These are phyloP conservation scores for Anneissia japonica DNA, from an alignment of 35 echinoderm and acorn worm species.

Conservation along the genomic window DNA sequence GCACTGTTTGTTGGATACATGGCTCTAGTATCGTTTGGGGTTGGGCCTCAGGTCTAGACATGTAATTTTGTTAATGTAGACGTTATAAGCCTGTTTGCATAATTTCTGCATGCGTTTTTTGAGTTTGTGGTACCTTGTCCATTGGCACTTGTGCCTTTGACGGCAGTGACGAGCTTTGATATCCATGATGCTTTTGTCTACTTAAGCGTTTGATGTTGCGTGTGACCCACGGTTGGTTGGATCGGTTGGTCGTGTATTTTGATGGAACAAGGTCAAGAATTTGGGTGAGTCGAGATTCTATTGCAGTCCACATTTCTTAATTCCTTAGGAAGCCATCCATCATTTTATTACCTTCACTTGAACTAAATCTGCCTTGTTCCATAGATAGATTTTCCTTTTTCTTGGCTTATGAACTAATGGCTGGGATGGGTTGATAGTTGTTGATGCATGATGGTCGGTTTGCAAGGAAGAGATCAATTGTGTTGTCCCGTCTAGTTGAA, in stretches of 20 bases:
- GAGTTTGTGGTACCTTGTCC: neutral
- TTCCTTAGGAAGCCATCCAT: neutral
- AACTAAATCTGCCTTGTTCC: neutral
- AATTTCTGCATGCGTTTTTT: neutral
- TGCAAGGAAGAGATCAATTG: constrained; percentile 34
- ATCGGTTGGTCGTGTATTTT: no score
- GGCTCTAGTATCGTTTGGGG: constrained; percentile 23
- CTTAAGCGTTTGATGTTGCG: constrained; percentile 21
- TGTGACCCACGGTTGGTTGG: constrained; percentile 16
- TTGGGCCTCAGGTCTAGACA: constrained; percentile 24
- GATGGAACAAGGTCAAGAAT: neutral
- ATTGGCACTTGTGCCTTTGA: neutral
- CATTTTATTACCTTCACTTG: neutral
- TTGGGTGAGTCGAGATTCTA: neutral
- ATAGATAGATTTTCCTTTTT: constrained; percentile 15
- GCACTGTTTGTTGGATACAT: constrained; percentile 32
- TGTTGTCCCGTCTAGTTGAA: constrained; percentile 41
- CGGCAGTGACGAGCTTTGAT: neutral
- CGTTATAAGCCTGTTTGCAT: constrained; percentile 19
- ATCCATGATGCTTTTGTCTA: constrained; percentile 29
- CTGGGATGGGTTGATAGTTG: constrained; percentile 18
- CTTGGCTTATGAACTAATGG: constrained; percentile 21
- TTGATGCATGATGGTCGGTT: constrained; percentile 49
- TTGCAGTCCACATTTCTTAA: neutral
- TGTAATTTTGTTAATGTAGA: constrained; percentile 19